Conservation (phyloP, 2,888 invertebrate species). For the Arctia plantaginis region DNA sequence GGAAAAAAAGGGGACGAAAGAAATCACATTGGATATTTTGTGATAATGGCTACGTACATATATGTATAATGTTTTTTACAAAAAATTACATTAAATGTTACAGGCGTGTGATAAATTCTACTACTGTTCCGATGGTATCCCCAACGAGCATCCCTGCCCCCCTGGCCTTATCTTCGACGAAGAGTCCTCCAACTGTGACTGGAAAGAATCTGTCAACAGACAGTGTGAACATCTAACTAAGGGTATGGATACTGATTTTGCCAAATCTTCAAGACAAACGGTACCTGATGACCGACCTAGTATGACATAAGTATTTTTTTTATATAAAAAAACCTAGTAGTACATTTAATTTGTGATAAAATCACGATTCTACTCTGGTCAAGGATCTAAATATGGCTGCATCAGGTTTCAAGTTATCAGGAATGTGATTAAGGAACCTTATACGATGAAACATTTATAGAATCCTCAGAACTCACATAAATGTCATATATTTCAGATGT, state of each 20-base stretch:
- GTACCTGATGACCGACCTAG: no score
- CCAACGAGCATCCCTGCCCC: slow-evolving; percentile 89
- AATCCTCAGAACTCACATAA: not conserved
- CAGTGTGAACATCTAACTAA: slow-evolving; percentile 78
- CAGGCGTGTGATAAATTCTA: slow-evolving; percentile 92
- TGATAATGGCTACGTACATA: not conserved
- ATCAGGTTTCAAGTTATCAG: not conserved
- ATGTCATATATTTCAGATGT: slow-evolving; percentile 80
- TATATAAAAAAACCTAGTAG: no score
- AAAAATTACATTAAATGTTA: not conserved
- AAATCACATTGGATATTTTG: not conserved
- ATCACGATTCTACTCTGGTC: not conserved
- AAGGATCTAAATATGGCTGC: not conserved
- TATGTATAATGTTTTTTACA: not conserved
- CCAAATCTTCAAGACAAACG: not conserved
- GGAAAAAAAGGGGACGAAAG: not conserved
- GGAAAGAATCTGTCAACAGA: slow-evolving; percentile 88
- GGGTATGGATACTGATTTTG: slow-evolving; percentile 55
- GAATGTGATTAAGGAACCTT: not conserved
- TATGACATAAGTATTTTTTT: no score
- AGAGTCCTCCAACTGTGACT: slow-evolving; percentile 90
- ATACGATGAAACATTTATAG: not conserved
- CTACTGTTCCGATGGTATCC: slow-evolving; percentile 91
- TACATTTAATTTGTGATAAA: not conserved
- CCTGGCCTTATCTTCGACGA: slow-evolving; percentile 93